These are phyloP conservation scores for Sebastes umbrosus DNA, from an alignment of 2,797 vertebrate species.

Conservation along the genomic window DNA sequence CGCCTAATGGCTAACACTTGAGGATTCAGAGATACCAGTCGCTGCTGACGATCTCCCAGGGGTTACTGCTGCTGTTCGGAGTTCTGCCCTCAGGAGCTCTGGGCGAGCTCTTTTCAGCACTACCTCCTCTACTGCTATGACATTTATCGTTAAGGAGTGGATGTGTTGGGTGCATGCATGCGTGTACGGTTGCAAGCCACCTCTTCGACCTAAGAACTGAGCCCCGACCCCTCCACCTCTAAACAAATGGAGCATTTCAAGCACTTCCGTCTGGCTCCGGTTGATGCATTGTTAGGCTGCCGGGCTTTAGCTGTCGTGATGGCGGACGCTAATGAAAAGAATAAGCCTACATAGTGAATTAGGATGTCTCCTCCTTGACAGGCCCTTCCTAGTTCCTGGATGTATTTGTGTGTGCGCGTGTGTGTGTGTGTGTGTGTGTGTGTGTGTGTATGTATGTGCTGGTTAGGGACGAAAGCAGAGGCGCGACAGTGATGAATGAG, in stretches of 20 bases:
- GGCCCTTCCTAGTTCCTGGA: constrained; percentile 35
- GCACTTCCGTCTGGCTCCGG: constrained; percentile 36
- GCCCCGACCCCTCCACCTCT: neutral
- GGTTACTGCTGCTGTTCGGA: constrained; percentile 6
- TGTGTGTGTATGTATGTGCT: neutral
- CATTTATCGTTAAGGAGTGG: neutral
- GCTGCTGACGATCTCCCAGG: constrained; percentile 20
- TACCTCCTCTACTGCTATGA: neutral
- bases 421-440: neutral
- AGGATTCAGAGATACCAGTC: constrained; percentile 18
- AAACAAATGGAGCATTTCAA: constrained; percentile 47
- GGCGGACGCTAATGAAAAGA: constrained; percentile 68
- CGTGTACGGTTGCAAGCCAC: neutral
- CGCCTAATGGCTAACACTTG: constrained; percentile 52
- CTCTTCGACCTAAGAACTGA: constrained; percentile 8
- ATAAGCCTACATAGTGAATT: constrained; percentile 60
- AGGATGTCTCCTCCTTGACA: constrained; percentile 62
- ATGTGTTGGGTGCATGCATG: neutral
- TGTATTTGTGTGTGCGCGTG: neutral
- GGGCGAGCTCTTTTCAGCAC: constrained; percentile 16
- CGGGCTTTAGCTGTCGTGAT: constrained; percentile 44
- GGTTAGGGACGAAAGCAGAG: constrained; percentile 39
- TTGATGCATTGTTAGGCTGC: constrained; percentile 63
- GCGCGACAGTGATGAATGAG: constrained; percentile 74
- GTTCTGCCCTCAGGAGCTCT: constrained; percentile 20